These are phyloP conservation scores for Arge pagana DNA, from an alignment of 2,888 invertebrate genomes.

Conservation along the genomic window DNA sequence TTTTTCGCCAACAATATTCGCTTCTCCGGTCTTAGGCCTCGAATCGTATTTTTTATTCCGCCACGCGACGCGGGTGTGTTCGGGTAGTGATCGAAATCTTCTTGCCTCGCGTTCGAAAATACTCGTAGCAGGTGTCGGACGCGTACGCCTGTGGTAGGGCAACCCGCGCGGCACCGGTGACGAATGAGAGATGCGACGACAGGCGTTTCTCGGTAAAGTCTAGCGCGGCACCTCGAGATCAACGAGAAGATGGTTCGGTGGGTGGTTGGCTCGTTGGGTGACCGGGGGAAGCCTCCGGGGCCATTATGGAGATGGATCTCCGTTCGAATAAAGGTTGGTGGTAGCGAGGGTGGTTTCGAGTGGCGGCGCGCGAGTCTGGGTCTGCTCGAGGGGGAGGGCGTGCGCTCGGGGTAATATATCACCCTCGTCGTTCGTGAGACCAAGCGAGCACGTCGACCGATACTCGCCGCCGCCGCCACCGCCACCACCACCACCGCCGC, in stretches of 20 bases:
- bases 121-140: too few relatives aligned
- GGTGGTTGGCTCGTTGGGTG: constrained; percentile 32
- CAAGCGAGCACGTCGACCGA: constrained; percentile 53
- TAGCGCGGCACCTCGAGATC: constrained; percentile 1
- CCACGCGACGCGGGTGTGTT: too few relatives aligned
- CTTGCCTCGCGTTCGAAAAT: too few relatives aligned
- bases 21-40: too few relatives aligned
- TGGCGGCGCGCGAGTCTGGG: constrained; percentile 33
- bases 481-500: neutral
- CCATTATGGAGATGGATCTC: constrained; percentile 57
- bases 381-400: constrained; percentile 2
- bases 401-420: constrained; percentile 50
- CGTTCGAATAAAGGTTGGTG: constrained; percentile 49
- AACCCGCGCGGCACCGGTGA: too few relatives aligned
- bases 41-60: too few relatives aligned
- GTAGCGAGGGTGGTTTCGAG: constrained; percentile 41
- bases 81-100: too few relatives aligned
- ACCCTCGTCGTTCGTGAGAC: constrained; percentile 55
- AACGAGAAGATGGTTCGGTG: constrained; percentile 5
- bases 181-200: too few relatives aligned
- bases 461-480: too few relatives aligned
- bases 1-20: too few relatives aligned
- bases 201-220: too few relatives aligned
- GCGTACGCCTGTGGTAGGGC: too few relatives aligned
- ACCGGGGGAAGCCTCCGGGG: constrained; percentile 43